Evolutionary conservation across 2,888 invertebrate genomes (phyloP).

Genomic region (Agriopis leucophaearia): DNA sequence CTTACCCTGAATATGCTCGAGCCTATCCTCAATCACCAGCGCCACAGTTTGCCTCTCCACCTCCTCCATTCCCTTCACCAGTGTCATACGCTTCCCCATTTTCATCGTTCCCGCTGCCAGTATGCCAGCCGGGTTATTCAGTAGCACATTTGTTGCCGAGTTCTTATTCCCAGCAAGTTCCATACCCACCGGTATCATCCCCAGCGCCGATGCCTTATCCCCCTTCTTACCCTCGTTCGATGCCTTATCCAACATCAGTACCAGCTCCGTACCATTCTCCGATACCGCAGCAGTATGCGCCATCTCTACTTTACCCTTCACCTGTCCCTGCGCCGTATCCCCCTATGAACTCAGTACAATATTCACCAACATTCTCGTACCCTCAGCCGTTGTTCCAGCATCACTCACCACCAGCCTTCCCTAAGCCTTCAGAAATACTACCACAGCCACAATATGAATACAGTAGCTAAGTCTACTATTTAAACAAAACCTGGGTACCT

Average conservation of each 20-base stretch:
- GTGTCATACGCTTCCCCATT: slow-evolving; percentile 32
- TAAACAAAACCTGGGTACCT: no score
- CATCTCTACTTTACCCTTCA: slow-evolving; percentile 20
- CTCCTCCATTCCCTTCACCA: slow-evolving; percentile 35
- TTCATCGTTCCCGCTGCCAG: slow-evolving; percentile 15
- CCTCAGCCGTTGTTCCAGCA: slow-evolving; percentile 10
- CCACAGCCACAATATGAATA: slow-evolving; percentile 35
- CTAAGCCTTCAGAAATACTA: slow-evolving; percentile 30
- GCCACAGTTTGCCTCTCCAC: slow-evolving; percentile 20
- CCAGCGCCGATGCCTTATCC: slow-evolving; percentile 24
- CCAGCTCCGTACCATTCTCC: slow-evolving; percentile 39
- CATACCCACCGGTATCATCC: slow-evolving; percentile 26
- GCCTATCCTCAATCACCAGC: slow-evolving; percentile 43
- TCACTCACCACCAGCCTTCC: slow-evolving; percentile 16
- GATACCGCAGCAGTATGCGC: slow-evolving; percentile 22
- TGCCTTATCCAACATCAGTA: slow-evolving; percentile 35
- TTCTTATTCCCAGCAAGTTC: slow-evolving; percentile 20
- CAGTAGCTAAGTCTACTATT: background rate
- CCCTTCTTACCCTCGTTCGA: slow-evolving; percentile 37
- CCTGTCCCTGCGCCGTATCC: slow-evolving; percentile 21
- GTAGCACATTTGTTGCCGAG: slow-evolving; percentile 9
- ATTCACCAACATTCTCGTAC: slow-evolving; percentile 13
- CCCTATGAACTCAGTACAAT: background rate
- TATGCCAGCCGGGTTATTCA: slow-evolving; percentile 14
- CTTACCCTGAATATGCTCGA: slow-evolving; percentile 43